A percentile compares a stretch with the other conserved stretches of the same genome.
These are phyloP conservation scores for Lucilia cuprina DNA, from an alignment of 1,140 invertebrate species.

Conservation along the genomic window DNA sequence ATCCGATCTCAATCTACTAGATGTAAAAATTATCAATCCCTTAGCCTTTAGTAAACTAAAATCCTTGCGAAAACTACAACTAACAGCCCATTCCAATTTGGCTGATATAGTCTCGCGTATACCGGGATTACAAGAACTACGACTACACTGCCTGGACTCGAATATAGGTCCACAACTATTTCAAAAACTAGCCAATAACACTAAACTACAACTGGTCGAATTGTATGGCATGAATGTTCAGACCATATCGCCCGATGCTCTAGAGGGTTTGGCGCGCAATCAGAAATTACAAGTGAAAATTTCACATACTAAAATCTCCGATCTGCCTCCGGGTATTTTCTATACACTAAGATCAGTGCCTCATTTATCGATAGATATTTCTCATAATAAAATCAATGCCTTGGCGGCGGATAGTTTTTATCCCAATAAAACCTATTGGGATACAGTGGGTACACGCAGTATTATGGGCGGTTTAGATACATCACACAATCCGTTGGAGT, in stretches of 20 bases:
- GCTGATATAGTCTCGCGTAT: slow-evolving; percentile 57
- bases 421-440: slow-evolving; percentile 82
- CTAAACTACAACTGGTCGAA: slow-evolving; percentile 79
- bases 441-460: slow-evolving; percentile 75
- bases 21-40: slow-evolving; percentile 57
- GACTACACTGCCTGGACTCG: slow-evolving; percentile 76
- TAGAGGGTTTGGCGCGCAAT: slow-evolving; percentile 69
- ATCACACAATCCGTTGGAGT: slow-evolving; percentile 82
- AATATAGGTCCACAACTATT: slow-evolving; percentile 74
- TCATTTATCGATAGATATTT: slow-evolving; percentile 81
- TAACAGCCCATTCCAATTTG: slow-evolving; percentile 55
- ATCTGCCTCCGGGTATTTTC: slow-evolving; percentile 80
- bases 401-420: slow-evolving; percentile 84
- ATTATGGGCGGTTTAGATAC: slow-evolving; percentile 80
- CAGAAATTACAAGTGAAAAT: slow-evolving; percentile 79
- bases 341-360: slow-evolving; percentile 77
- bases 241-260: slow-evolving; percentile 74
- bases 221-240: slow-evolving; percentile 77
- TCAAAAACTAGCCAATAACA: slow-evolving; percentile 71
- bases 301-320: slow-evolving; percentile 75
- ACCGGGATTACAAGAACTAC: slow-evolving; percentile 69
- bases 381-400: slow-evolving; percentile 80
- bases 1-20: slow-evolving; percentile 55
- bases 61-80: slow-evolving; percentile 61
- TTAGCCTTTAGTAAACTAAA: slow-evolving; percentile 61